These are phyloP conservation scores for Leptarthrus brevirostris DNA, from an alignment of 2,888 invertebrate genomes.

Conservation along the genomic window DNA sequence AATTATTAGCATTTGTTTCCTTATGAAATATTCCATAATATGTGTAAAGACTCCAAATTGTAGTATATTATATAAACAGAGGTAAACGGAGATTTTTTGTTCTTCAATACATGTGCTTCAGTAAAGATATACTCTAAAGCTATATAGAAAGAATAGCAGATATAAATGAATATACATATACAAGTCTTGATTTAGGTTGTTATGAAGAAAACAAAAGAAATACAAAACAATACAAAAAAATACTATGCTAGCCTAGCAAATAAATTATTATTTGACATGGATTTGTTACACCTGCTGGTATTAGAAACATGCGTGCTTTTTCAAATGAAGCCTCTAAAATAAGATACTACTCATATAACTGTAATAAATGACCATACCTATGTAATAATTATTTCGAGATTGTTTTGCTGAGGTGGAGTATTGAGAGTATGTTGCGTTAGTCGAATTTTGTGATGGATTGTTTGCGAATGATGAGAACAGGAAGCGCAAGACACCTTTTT, in stretches of 20 bases:
- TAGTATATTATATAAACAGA: too few relatives aligned
- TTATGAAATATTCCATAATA: too few relatives aligned
- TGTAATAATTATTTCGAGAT: conserved; percentile 59
- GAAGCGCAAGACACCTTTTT: conserved; percentile 60
- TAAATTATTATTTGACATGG: neutral
- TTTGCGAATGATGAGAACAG: conserved; percentile 60
- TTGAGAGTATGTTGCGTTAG: conserved; percentile 59
- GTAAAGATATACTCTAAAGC: too few relatives aligned
- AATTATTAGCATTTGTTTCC: too few relatives aligned
- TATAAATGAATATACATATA: too few relatives aligned
- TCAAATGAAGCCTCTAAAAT: conserved; percentile 38
- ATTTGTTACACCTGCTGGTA: neutral
- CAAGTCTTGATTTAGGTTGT: too few relatives aligned
- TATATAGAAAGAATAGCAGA: too few relatives aligned
- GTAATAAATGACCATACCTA: conserved; percentile 57
- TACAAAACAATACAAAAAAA: too few relatives aligned
- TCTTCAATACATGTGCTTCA: too few relatives aligned
- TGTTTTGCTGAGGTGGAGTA: conserved; percentile 58
- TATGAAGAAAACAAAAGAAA: too few relatives aligned
- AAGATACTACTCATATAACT: conserved; percentile 45
- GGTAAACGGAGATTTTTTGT: too few relatives aligned
- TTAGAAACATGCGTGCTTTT: conserved; percentile 51
- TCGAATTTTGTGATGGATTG: conserved; percentile 59
- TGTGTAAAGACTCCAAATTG: too few relatives aligned
- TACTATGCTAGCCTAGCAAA: neutral